These are phyloP conservation scores for Marcusenius ussheri DNA, from an alignment of 2,113 vertebrate species.

Conservation along the genomic window DNA sequence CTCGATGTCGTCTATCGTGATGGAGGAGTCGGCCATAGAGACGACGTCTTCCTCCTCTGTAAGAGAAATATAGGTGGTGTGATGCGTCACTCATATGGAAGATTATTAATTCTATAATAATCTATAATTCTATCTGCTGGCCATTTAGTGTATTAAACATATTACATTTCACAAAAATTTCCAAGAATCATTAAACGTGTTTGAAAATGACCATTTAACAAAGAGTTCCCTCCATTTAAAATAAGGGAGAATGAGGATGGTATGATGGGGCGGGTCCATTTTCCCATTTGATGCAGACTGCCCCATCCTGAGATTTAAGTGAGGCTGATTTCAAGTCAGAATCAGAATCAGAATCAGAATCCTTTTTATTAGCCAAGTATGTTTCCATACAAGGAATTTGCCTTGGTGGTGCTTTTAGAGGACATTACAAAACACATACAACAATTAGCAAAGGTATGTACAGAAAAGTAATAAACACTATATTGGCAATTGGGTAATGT, in stretches of 20 bases:
- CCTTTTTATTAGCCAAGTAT: no score
- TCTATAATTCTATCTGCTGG: no score
- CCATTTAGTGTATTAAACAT: background rate
- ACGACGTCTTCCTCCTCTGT: constrained; percentile 55
- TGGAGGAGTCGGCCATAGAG: constrained; percentile 69
- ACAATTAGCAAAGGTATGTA: no score
- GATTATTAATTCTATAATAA: background rate
- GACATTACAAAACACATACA: no score
- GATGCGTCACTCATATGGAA: background rate
- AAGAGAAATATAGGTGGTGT: background rate
- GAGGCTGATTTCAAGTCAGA: background rate
- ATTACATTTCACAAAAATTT: background rate
- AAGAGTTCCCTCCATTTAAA: background rate
- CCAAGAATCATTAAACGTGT: background rate
- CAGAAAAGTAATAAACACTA: no score
- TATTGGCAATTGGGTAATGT: no score
- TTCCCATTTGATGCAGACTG: background rate
- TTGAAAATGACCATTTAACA: background rate
- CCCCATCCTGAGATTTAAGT: background rate
- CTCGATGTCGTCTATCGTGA: constrained; percentile 66
- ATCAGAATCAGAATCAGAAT: no score
- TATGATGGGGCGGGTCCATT: background rate
- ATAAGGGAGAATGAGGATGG: background rate
- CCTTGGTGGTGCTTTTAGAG: no score
- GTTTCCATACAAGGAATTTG: no score